These are phyloP conservation scores for Euleptes europaea DNA, from an alignment of 2,113 vertebrate species.

Conservation along the genomic window DNA sequence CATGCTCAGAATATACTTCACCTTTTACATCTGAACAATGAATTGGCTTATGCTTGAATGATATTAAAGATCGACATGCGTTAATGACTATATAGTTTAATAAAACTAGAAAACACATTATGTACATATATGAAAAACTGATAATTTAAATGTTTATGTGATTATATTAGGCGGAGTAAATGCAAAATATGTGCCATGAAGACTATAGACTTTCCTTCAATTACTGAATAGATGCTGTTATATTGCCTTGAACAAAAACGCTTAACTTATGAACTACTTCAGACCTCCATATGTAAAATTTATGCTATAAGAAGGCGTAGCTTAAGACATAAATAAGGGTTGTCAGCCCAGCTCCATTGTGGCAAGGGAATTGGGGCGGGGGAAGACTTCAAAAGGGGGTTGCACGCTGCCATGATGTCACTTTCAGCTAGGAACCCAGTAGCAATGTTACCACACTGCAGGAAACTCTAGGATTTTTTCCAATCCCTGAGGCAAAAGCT, in stretches of 20 bases:
- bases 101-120: slow-evolving; percentile 52
- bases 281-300: not conserved
- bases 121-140: slow-evolving; percentile 59
- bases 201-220: slow-evolving; percentile 51
- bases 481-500: no score
- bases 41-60: slow-evolving; percentile 64
- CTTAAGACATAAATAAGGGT: not conserved
- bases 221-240: slow-evolving; percentile 55
- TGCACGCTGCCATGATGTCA: no score
- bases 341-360: no score
- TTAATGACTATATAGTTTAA: slow-evolving; percentile 51
- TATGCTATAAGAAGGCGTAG: not conserved
- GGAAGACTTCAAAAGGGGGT: no score
- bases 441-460: no score
- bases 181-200: slow-evolving; percentile 47
- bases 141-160: slow-evolving; percentile 65
- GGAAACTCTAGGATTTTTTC: no score
- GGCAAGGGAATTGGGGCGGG: no score
- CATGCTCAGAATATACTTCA: slow-evolving; percentile 57
- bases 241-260: slow-evolving; percentile 29
- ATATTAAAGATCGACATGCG: slow-evolving; percentile 68
- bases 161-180: slow-evolving; percentile 47
- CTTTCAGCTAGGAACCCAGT: no score
- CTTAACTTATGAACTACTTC: slow-evolving; percentile 56
- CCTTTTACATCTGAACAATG: slow-evolving; percentile 75